Evolutionary conservation across 2,797 vertebrate species (phyloP).

Genomic region (Glyptemys insculpta): DNA sequence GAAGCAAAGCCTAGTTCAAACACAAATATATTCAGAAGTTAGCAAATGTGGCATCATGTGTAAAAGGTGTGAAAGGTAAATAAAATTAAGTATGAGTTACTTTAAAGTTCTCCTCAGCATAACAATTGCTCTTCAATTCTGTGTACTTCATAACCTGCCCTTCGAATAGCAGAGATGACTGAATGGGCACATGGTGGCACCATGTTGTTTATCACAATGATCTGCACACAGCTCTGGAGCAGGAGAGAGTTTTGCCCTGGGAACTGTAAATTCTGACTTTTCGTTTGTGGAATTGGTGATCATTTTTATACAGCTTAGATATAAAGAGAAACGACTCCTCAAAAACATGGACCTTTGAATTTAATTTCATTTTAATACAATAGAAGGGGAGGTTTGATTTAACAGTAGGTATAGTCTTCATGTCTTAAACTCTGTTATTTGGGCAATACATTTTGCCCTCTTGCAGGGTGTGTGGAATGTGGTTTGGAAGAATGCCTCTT

Average conservation of each 20-base stretch:
- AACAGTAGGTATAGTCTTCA: background rate
- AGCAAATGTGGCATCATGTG: background rate
- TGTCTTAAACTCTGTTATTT: background rate
- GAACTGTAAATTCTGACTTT: background rate
- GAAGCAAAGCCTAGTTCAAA: background rate
- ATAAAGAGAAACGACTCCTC: background rate
- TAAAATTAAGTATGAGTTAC: background rate
- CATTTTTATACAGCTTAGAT: background rate
- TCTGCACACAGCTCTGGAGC: background rate
- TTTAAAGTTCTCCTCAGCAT: background rate
- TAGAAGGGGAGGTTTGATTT: background rate
- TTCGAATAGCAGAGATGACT: background rate
- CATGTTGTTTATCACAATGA: background rate
- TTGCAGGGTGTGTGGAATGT: background rate
- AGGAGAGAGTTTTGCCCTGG: background rate
- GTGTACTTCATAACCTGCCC: rapidly evolving
- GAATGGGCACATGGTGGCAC: background rate
- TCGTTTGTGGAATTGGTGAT: background rate
- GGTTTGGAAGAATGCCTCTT: background rate
- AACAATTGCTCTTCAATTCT: background rate
- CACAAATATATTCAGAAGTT: background rate
- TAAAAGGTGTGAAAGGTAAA: slow-evolving; percentile 39
- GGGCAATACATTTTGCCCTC: background rate
- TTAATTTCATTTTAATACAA: background rate
- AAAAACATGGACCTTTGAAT: background rate